A percentile compares a stretch with the other conserved stretches of the same genome.
These are phyloP conservation scores for Rhopilema esculentum DNA, from an alignment of 30 jellyfish, hydroid and myxozoan genomes.

Conservation along the genomic window DNA sequence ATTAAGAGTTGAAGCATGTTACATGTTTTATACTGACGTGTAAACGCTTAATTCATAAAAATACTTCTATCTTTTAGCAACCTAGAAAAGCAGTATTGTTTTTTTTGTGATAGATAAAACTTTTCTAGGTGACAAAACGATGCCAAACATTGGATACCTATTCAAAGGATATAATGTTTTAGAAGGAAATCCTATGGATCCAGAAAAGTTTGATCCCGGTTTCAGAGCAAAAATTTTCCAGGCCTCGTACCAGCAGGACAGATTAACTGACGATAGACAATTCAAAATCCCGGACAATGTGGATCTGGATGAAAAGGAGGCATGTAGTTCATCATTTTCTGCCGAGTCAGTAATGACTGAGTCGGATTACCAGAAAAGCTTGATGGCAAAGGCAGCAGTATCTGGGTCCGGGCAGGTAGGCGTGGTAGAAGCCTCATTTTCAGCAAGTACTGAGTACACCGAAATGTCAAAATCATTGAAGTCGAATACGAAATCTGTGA, in stretches of 20 bases:
- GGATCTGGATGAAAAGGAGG: not conserved
- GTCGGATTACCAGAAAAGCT: constrained; percentile 25
- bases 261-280: constrained; percentile 7
- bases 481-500: constrained; percentile 24
- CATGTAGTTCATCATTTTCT: constrained; percentile 21
- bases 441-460: constrained; percentile 55
- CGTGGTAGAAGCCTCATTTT: constrained; percentile 31
- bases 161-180: constrained; percentile 34
- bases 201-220: constrained; percentile 38
- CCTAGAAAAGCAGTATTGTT: too few species aligned
- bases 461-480: not conserved
- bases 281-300: constrained; percentile 34
- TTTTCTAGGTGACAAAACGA: constrained; percentile 32
- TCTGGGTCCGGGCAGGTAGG: constrained; percentile 12
- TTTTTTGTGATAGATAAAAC: too few species aligned
- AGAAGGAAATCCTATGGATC: constrained; percentile 44
- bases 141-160: constrained; percentile 42
- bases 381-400: constrained; percentile 37
- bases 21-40: too few species aligned
- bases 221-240: constrained; percentile 21
- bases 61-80: too few species aligned
- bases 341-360: constrained; percentile 35
- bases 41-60: too few species aligned
- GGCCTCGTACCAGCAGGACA: constrained; percentile 37
- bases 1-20: too few species aligned